These are phyloP conservation scores for Papilio protenor DNA, from an alignment of 2,888 invertebrate genomes.

Conservation along the genomic window DNA sequence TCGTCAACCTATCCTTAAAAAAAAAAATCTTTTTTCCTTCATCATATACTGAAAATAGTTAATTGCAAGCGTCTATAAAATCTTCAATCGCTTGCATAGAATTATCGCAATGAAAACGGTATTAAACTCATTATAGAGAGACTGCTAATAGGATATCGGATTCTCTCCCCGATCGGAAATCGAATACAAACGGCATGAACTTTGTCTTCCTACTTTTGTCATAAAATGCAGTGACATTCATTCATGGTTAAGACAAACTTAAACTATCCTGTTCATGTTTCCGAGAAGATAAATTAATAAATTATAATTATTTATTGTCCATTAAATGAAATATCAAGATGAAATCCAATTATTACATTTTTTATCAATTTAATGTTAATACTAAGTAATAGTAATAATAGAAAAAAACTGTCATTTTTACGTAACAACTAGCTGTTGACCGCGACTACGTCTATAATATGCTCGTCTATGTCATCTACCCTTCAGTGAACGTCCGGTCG, in stretches of 20 bases:
- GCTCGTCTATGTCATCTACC: too few relatives aligned
- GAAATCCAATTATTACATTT: too few relatives aligned
- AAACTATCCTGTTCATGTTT: too few relatives aligned
- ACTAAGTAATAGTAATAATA: too few relatives aligned
- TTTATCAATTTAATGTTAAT: too few relatives aligned
- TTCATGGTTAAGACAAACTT: not conserved
- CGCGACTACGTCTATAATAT: too few relatives aligned
- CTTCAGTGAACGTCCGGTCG: too few relatives aligned
- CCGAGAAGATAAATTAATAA: not conserved
- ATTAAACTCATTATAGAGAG: constrained; percentile 2
- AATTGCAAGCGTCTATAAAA: not conserved
- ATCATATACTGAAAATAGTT: not conserved
- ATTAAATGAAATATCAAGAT: too few relatives aligned
- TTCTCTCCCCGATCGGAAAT: not conserved
- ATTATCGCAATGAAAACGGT: not conserved
- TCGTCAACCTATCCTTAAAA: not conserved
- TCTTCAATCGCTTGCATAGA: not conserved
- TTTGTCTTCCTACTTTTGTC: constrained; percentile 7
- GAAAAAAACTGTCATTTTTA: not conserved
- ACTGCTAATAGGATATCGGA: not conserved
- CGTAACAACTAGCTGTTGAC: not conserved
- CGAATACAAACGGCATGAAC: not conserved
- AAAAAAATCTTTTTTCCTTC: not conserved
- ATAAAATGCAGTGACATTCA: not conserved
- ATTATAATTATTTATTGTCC: not conserved